Base-by-base conservation (phyloP, 2,797 vertebrate genomes). In the Lutra lutra region DNA sequence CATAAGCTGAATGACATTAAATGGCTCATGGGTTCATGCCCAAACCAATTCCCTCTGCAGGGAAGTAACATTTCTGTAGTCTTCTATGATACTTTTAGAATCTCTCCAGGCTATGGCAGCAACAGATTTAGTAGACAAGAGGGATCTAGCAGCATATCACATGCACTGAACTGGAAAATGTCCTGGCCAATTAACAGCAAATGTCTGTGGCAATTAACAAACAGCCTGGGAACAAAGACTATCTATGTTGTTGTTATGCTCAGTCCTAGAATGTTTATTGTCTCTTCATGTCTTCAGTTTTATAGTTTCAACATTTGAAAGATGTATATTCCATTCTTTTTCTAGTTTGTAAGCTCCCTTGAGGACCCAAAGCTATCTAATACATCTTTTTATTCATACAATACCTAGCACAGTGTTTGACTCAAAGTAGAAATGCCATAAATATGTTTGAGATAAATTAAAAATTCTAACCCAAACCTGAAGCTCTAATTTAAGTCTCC, bases 121-220 rank as follows among this genome's bases (percentile, higher is more conserved):
- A 92, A 97, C 92, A 97, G 98, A 97, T 97, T 97, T 98, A 97
- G 96, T 95, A 97, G 92, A 97, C 97, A 91, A 95, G 89, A 96
- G 97, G 97, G 97, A 98, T 94, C 94, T 35, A 83, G 89, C 35
- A 89, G 92, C 96, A 95, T 56, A 97, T 97, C 97, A 80, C 95
- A 84, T 88, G 97, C 98, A 94, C 77, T 95, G 96, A 97, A 98
- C 96, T 98, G 97, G 93, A 98, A 97, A 97, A 97, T 96, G 85
- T 97, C 97, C 96, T 93, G 95, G 94, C 89, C 97, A 97, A 97
- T 98, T 97, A 97, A 96, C 91, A 95, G 95, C 93, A 97, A 98
- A 98, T 96, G 91, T 97, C 94, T 97, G 56, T 96, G 82, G 87
- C 96, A 98, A 98, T 98, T 98, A 98, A 96, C 94, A 96, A 97